Evolutionary conservation across 2,113 vertebrate species (phyloP), one percentile per base, ranked within the genome.

Genomic region (Tetraodon nigroviridis): DNA sequence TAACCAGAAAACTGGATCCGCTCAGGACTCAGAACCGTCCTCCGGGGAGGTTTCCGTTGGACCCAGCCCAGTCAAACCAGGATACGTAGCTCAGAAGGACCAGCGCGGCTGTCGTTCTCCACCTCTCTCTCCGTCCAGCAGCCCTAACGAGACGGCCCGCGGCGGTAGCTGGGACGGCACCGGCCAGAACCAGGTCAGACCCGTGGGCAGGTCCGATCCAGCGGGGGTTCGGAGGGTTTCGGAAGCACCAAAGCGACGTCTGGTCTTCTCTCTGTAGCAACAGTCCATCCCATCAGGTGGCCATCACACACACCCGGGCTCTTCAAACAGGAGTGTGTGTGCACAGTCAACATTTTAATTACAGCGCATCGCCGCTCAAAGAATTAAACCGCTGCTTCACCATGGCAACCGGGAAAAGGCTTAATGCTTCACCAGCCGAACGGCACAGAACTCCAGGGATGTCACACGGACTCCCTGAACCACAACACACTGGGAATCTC

Each of bases 81-180:
- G 74, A 76, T 71, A 61, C 45, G 48, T 52, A 19, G 58, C 69
- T 77, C 63, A 58, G 67, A 57, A 67, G 69, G 69, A 69, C 56
- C 32, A 51, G 44, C 55, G 58, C 63, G 7, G 27, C 58, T 48
- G 55, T 52, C 54, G 51, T 74, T 55, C 55, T 63, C 81, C 65
- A 13, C 70, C 71, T 71, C 66, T 79, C 68, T n/a, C 69, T 69
- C 47, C 27, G 48, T 52, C 48, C 32, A 64, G 22, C 48, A 41
- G 37, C 46, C 53, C 45, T 64, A 48, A 60, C 19, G 37, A 51
- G 61, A 44, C 55, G 49, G 20, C 65, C 45, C 54, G 67, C 49
- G 51, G 45, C 44, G 24, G 17, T 49, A 67, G 62, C 59, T 51
- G 65, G 58, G 68, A 55, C 27, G 51, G 51, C 6, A 2, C 2